These are phyloP conservation scores for Panagrolaimus sp. DNA, from an alignment of 1,140 invertebrate species.

Conservation along the genomic window DNA sequence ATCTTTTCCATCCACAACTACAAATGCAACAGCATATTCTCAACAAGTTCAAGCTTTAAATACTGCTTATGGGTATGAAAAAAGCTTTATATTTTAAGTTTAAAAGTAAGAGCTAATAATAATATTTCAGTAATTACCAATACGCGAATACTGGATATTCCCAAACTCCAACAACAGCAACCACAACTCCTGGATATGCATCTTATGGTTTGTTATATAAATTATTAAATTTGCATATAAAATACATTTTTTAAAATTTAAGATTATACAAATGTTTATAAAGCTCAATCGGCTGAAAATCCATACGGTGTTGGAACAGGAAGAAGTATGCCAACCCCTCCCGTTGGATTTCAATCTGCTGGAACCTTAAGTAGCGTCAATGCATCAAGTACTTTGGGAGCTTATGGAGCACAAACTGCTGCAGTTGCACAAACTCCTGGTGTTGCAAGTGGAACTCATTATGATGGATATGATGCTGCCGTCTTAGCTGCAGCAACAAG, in stretches of 20 bases:
- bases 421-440: constrained; percentile 9
- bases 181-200: not conserved
- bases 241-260: no score
- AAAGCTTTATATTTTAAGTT: no score
- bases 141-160: not conserved
- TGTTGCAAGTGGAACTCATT: constrained; percentile 17
- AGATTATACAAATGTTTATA: not conserved
- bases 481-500: constrained; percentile 37
- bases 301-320: constrained; percentile 7
- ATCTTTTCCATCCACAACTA: no score
- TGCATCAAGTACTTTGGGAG: not conserved
- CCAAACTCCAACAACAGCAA: not conserved
- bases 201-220: not conserved
- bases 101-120: no score
- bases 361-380: not conserved
- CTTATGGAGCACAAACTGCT: not conserved
- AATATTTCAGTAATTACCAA: not conserved
- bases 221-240: no score
- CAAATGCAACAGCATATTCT: no score
- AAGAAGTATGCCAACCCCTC: not conserved
- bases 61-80: no score
- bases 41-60: no score
- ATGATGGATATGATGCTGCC: constrained; percentile 38
- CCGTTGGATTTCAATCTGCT: not conserved
- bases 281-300: constrained; percentile 12